Evolutionary conservation across 2,888 invertebrate species (phyloP).

Genomic region (Venusia cambrica): DNA sequence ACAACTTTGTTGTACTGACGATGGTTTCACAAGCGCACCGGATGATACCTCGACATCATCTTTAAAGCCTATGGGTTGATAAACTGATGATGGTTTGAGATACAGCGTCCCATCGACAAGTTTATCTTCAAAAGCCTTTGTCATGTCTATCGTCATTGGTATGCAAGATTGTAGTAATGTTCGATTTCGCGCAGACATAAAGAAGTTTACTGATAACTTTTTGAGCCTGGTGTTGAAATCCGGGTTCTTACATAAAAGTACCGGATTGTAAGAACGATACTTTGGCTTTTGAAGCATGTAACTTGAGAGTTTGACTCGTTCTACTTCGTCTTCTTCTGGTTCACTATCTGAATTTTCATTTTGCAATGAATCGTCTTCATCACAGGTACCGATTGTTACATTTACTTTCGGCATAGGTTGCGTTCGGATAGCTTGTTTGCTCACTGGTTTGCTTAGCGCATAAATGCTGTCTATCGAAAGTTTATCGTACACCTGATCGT

Average conservation of each 20-base stretch:
- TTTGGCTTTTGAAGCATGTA: conserved; percentile 58
- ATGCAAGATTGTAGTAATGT: conserved; percentile 52
- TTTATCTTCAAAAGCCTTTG: conserved; percentile 61
- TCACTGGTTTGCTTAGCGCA: conserved; percentile 53
- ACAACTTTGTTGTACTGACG: conserved; percentile 50
- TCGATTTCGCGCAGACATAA: conserved; percentile 53
- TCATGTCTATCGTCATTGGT: conserved; percentile 63
- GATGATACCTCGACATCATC: conserved; percentile 14
- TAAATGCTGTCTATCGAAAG: conserved; percentile 43
- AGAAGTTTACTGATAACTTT: conserved; percentile 57
- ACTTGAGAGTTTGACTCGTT: conserved; percentile 48
- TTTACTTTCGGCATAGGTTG: too few species aligned
- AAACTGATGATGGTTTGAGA: conserved; percentile 18
- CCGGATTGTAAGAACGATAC: conserved; percentile 54
- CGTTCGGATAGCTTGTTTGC: conserved; percentile 27
- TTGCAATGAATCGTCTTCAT: conserved; percentile 21
- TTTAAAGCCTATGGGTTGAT: conserved; percentile 5
- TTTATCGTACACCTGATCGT: conserved; percentile 37
- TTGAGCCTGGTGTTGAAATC: conserved; percentile 69
- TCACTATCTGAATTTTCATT: conserved; percentile 26
- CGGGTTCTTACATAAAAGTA: conserved; percentile 67
- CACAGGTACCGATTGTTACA: background rate
- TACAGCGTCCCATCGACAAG: conserved; percentile 53
- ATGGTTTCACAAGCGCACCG: conserved; percentile 41
- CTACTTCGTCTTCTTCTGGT: conserved; percentile 29